Base-by-base conservation (phyloP, 2,797 vertebrate species). In the Bradypus variegatus region DNA sequence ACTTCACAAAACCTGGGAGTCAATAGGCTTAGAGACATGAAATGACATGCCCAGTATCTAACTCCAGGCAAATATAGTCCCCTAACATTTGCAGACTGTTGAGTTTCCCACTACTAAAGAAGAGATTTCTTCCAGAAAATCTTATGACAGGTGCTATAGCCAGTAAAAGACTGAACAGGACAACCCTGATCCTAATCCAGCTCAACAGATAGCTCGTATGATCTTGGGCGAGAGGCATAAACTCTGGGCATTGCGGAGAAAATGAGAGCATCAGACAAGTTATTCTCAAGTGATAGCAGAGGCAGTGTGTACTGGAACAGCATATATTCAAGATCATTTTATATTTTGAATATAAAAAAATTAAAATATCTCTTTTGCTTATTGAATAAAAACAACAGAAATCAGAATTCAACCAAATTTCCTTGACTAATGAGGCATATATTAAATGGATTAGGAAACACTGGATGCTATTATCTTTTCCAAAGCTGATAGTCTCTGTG, bases 281-380 rank as follows among this genome's bases (percentile, higher is more conserved):
- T 64, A 11, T 77, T 38, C 55, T 85, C 8, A 31, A 13, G 29
- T 12, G 23, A 16, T 27, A 79, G 48, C 4, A 23, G 31, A 3
- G 1, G 2, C 3, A 77, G 2, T 27, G 50, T 33, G 58, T 8
- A 8, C 27, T 75, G 8, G 8, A 69, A 78, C 1, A 58, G 45
- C 7, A 27, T 27, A 5, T 8, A 33, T 53, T 79, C n/a, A 84
- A 72, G 27, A 60, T 12, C 4, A 62, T 21, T 73, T 72, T 23
- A 83, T 86, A 85, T 70, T 85, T 89, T 72, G 55, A 67, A 75
- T 82, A 83, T 73, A n/a, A 76, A 85, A 70, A 75, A 92, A 53
- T 50, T 79, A 79, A 89, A 93, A 79, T 76, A 69, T 79, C 18
- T 70, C 27, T 75, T 45, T 45, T 65, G 36, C 19, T 70, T 65